phyloP scores from a whole-genome alignment of 2,113 vertebrate genomes.

The Chloroceryle aenea region DNA sequence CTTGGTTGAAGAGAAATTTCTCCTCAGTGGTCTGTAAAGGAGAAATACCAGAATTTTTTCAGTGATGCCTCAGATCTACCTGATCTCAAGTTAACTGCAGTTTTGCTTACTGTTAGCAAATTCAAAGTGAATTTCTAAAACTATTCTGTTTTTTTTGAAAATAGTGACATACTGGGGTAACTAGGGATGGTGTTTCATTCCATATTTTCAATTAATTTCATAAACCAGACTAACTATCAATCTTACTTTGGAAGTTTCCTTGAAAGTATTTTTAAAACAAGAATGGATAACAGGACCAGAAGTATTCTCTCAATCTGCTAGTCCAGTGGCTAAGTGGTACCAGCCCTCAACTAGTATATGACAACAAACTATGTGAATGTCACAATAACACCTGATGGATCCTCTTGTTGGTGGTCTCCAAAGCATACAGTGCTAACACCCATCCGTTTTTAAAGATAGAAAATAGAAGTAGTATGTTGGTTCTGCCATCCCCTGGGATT shows the following conservation, averaged over 20 bases:
- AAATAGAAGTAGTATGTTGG: background rate
- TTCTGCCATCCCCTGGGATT: background rate
- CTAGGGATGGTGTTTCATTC: background rate
- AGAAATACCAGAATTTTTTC: background rate
- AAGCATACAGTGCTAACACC: background rate
- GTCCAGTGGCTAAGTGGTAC: background rate
- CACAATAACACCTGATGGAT: background rate
- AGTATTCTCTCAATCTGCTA: background rate
- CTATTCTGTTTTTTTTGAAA: background rate
- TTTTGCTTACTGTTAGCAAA: background rate
- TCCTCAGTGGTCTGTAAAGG: background rate
- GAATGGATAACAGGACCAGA: background rate
- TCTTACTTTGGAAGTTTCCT: background rate
- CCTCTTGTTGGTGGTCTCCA: background rate
- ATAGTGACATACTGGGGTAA: fast-evolving
- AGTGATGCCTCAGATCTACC: background rate
- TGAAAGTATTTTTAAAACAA: background rate
- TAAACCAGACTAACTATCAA: background rate
- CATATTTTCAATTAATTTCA: background rate
- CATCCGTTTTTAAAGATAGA: background rate
- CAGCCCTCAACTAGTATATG: background rate
- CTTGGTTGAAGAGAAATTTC: background rate
- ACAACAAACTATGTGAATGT: background rate
- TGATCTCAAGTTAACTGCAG: background rate
- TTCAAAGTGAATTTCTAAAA: background rate